phyloP scores from a whole-genome alignment of 1,140 invertebrate genomes.

The Temnothorax nylanderi region DNA sequence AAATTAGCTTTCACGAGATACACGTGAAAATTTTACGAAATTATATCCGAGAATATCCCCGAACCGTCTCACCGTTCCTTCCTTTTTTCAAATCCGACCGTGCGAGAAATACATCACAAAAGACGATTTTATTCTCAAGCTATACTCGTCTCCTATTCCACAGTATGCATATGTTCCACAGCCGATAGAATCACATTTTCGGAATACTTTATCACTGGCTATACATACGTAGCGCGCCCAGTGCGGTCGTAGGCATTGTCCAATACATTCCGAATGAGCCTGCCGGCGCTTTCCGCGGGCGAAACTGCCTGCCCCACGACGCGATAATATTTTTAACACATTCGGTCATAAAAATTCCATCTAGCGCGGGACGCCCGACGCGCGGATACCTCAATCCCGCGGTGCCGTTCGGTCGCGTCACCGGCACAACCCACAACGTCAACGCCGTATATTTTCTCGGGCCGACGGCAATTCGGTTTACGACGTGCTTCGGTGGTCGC shows the following conservation, averaged over 20 bases:
- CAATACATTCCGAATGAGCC: conserved; percentile 56
- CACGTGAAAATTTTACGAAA: background rate
- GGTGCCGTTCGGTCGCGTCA: conserved; percentile 3
- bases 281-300: background rate
- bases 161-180: background rate
- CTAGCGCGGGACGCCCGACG: conserved; percentile 25
- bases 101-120: conserved; percentile 23
- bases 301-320: background rate
- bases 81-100: background rate
- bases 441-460: conserved; percentile 30
- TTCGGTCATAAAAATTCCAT: conserved; percentile 59
- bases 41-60: background rate
- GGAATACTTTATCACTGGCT: conserved; percentile 23
- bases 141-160: background rate
- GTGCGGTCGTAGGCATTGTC: conserved; percentile 30
- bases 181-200: conserved; percentile 32
- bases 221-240: background rate
- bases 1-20: background rate
- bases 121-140: conserved; percentile 12
- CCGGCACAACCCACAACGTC: background rate
- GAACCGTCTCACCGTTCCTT: background rate
- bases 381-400: conserved; percentile 23
- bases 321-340: conserved; percentile 60
- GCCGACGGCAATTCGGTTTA: conserved; percentile 40
- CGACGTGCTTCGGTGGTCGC: conserved; percentile 28